Evolutionary conservation across 92 coral and sea anemone genomes (phyloP), one percentile per base, ranked within the genome.

Genomic region (Parazoanthus darwini): DNA sequence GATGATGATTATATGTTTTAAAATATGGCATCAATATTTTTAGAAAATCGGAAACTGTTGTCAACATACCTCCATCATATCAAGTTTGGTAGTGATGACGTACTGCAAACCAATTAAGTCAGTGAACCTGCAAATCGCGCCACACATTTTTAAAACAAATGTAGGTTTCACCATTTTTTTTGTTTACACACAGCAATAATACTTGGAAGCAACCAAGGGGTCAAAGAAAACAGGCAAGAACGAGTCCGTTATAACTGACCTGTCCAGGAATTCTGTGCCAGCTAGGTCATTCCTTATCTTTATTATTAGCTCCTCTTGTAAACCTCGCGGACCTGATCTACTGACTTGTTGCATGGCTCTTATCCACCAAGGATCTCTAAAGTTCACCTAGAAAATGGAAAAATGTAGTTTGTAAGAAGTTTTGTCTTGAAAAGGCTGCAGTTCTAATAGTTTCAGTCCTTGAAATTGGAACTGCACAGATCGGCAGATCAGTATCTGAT

Each of bases 311-410:
- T 92, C 93, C 63, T 82, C 88, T 15, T 88, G 78, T 42, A 86
- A 82, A 2, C 94, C 89, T 51, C 66, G 88, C 7, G 79, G 67
- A 14, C 89, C 87, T 6, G 82, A 74, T 26, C 85, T 80, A 29
- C 77, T 25, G 25, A 87, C 83, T n/a, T 75, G 73, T 33, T 94
- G 93, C 25, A 93, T 80, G 76, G 90, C 96, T 50, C 78, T 87
- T 77, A 97, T 85, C 99, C 99, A 97, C 99, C 99, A 97, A 15
- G 98, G 99, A 54, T 94, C 86, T 70, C 92, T 89, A 51, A 92
- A 76, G 43, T 92, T 91, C 65, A 95, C 93, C 99, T 97, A 56
- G 14, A 51, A 86, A 74, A 76, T 36, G 82, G 56, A 20, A 78
- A n/a, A n/a, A 22, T 39, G 1, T 3, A 25, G 33, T 23, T 65